Percentiles rank a stretch among this genome's conserved stretches.
Evolutionary conservation across 2,113 vertebrate genomes (phyloP).

Genomic region (Ceuthmochares aereus): DNA sequence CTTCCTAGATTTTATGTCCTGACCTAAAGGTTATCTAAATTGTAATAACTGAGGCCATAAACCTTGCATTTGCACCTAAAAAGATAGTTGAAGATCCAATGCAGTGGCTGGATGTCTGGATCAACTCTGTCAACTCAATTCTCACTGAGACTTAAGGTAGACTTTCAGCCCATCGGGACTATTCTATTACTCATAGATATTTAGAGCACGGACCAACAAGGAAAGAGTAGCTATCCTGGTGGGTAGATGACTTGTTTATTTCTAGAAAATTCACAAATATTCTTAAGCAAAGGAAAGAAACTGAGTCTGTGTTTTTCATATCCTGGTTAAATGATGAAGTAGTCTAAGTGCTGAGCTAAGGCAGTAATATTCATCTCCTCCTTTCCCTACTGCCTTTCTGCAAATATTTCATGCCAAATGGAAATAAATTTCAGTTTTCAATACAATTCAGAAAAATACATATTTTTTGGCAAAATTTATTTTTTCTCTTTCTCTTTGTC

Average conservation of each 20-base stretch:
- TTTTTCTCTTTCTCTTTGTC: neutral
- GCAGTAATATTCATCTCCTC: conserved; percentile 20
- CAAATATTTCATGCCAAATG: conserved; percentile 11
- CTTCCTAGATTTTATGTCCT: neutral
- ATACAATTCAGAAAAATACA: neutral
- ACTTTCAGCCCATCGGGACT: neutral
- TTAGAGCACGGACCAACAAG: fast-evolving
- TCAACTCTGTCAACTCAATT: neutral
- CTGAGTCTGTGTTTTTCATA: neutral
- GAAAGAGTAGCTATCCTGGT: neutral
- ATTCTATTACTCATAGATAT: neutral
- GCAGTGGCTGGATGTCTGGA: neutral
- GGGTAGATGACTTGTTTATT: neutral
- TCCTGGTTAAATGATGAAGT: conserved; percentile 20
- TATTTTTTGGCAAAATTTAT: neutral
- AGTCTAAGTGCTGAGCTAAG: neutral
- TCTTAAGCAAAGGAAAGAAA: conserved; percentile 10
- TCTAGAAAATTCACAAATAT: conserved; percentile 10
- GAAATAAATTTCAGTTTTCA: conserved; percentile 11
- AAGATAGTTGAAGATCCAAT: neutral
- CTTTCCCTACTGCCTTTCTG: neutral
- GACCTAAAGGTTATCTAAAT: neutral
- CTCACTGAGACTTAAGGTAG: neutral
- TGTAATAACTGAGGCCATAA: neutral
- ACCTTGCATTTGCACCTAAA: neutral